These are phyloP conservation scores for Corapipo altera DNA, from an alignment of 2,113 vertebrate species.

Conservation along the genomic window DNA sequence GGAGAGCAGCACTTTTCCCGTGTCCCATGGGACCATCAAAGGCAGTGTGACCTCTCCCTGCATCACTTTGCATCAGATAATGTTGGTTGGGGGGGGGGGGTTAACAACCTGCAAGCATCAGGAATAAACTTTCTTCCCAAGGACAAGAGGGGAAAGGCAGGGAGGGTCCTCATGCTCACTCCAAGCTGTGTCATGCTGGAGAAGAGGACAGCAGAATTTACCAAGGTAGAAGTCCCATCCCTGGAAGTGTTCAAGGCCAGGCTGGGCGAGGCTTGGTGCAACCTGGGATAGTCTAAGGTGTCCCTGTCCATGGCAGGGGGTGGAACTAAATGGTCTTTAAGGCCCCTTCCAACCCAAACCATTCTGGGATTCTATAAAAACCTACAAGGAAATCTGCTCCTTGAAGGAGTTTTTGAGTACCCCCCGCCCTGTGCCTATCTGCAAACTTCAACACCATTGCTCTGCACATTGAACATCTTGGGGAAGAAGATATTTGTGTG, in stretches of 20 bases:
- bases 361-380: background rate
- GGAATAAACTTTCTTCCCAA: background rate
- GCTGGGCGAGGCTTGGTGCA: background rate
- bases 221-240: background rate
- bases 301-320: background rate
- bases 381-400: background rate
- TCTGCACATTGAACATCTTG: background rate
- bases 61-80: background rate
- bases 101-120: background rate
- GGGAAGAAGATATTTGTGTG: background rate
- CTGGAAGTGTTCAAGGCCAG: background rate
- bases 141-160: background rate
- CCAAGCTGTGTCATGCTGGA: background rate
- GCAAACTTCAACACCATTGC: background rate
- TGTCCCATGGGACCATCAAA: background rate
- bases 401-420: background rate
- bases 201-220: background rate
- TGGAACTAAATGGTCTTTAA: background rate
- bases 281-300: background rate
- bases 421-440: rapidly evolving
- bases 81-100: rapidly evolving
- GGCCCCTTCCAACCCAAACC: background rate
- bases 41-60: background rate
- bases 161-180: background rate
- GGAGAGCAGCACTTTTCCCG: background rate